phyloP scores from a whole-genome alignment of 2,797 vertebrate genomes.

The Lithobates sylvaticus region DNA sequence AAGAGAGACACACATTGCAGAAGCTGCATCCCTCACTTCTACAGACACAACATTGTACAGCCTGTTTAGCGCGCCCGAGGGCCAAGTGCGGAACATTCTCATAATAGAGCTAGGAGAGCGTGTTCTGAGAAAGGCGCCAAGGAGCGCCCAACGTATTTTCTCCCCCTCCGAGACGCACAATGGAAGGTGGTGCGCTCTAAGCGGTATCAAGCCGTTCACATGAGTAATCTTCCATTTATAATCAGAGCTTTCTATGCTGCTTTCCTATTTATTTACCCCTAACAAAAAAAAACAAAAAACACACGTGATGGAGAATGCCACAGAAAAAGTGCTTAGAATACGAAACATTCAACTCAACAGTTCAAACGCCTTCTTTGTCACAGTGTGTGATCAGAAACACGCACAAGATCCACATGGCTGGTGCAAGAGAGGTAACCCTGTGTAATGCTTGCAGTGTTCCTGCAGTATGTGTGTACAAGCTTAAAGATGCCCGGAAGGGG shows the following conservation, averaged over 20 bases:
- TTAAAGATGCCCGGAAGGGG: too few relatives aligned
- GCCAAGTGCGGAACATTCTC: neutral
- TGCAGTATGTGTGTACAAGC: neutral
- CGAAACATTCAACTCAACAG: slow-evolving; percentile 10
- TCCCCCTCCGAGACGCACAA: neutral
- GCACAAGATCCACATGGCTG: neutral
- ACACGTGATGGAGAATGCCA: neutral
- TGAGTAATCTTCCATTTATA: slow-evolving; percentile 39
- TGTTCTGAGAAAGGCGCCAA: slow-evolving; percentile 14
- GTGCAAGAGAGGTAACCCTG: neutral
- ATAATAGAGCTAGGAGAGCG: neutral
- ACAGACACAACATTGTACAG: neutral
- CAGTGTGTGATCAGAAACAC: slow-evolving; percentile 4
- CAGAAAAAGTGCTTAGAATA: neutral
- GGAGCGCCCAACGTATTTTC: slow-evolving; percentile 10
- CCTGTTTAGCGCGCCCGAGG: neutral
- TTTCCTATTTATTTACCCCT: slow-evolving; percentile 9
- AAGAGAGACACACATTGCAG: neutral
- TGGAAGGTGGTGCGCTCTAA: neutral
- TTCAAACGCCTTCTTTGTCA: slow-evolving; percentile 24
- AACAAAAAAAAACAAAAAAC: slow-evolving; percentile 1
- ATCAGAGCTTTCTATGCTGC: neutral
- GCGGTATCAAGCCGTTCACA: too few relatives aligned
- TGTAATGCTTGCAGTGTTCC: neutral
- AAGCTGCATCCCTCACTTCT: neutral